Evolutionary conservation across 37 sponge, comb jelly and placozoan genomes (phyloP).

Genomic region (Chondrosia reniformis): DNA sequence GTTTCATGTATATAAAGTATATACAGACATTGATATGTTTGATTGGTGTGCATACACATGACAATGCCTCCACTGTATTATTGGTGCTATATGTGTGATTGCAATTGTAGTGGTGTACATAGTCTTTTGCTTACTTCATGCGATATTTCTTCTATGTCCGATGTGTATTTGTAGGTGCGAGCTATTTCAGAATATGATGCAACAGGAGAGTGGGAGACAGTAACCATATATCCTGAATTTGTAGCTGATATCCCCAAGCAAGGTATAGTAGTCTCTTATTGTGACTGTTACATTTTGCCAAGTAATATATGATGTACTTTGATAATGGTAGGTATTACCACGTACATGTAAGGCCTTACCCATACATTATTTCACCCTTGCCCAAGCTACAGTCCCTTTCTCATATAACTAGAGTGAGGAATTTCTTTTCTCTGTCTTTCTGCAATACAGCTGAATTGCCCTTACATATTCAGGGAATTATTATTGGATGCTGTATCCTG

Average conservation of each 20-base stretch:
- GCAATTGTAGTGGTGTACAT: no score
- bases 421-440: background rate
- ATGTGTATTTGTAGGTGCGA: background rate
- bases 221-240: background rate
- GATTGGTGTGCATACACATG: background rate
- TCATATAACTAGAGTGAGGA: no score
- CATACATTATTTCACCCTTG: background rate
- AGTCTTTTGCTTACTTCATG: background rate
- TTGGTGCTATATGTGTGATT: background rate
- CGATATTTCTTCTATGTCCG: background rate
- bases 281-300: background rate
- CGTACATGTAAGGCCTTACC: background rate
- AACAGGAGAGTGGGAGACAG: slow-evolving; percentile 10
- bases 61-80: background rate
- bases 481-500: slow-evolving; percentile 9
- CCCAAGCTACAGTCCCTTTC: no score
- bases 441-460: background rate
- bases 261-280: background rate
- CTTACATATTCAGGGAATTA: slow-evolving; percentile 3
- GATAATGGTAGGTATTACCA: background rate
- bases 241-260: background rate
- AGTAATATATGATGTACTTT: background rate
- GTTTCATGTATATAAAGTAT: no score
- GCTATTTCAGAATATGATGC: slow-evolving; percentile 1
- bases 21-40: no score